These are phyloP conservation scores for Hippasteria phrygiana DNA, from an alignment of 53 echinoderm and acorn worm species.

Conservation along the genomic window DNA sequence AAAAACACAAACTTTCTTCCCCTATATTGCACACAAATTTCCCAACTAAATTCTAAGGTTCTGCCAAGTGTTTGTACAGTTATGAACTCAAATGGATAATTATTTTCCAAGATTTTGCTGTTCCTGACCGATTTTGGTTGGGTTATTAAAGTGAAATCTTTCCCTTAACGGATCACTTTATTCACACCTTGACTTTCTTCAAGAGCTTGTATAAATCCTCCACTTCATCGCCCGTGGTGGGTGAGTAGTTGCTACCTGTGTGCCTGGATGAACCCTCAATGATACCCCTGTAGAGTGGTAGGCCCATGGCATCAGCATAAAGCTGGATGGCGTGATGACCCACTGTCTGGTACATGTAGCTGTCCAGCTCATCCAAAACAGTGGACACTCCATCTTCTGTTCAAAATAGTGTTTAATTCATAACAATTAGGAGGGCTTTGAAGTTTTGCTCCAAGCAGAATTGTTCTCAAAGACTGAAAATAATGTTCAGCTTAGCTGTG, in stretches of 20 bases:
- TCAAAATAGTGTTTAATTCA: no score
- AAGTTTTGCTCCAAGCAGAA: no score
- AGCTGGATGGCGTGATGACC: conserved; percentile 93
- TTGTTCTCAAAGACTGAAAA: no score
- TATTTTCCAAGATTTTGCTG: no score
- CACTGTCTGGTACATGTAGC: conserved; percentile 98
- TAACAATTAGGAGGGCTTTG: no score
- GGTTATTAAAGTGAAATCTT: neutral
- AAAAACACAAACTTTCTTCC: no score
- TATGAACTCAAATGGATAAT: no score
- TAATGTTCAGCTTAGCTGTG: no score
- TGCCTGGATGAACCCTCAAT: conserved; percentile 77
- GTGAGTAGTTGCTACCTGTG: conserved; percentile 76
- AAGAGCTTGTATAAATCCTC: conserved; percentile 90
- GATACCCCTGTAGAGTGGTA: conserved; percentile 83
- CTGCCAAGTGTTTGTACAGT: no score
- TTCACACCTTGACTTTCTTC: conserved; percentile 75
- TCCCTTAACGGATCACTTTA: neutral
- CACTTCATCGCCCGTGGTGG: conserved; percentile 88
- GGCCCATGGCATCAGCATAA: conserved; percentile 86
- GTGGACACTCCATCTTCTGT: neutral
- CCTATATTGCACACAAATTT: no score
- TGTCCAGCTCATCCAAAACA: conserved; percentile 87
- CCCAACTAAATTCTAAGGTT: no score
- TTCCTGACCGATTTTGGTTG: no score